phyloP scores from a whole-genome alignment of 2,888 invertebrate genomes.

The Lycocerus yunnanus region DNA sequence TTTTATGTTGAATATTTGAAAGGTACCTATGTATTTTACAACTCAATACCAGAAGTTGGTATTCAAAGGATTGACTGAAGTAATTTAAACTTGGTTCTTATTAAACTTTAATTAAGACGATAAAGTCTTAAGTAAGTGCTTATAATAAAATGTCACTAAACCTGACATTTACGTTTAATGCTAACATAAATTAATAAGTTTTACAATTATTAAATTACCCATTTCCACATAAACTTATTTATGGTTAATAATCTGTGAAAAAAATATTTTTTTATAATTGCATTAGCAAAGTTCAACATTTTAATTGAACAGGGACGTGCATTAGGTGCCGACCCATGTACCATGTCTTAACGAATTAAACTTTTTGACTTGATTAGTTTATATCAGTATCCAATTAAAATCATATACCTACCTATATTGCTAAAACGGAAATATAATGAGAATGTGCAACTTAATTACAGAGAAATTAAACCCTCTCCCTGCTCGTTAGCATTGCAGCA shows the following conservation, averaged over 20 bases:
- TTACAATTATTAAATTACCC: background rate
- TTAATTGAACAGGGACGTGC: background rate
- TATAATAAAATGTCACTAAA: slow-evolving; percentile 30
- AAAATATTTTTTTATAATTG: too few relatives aligned
- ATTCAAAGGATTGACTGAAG: slow-evolving; percentile 9
- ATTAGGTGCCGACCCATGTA: too few relatives aligned
- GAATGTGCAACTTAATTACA: slow-evolving; percentile 32
- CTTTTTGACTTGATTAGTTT: slow-evolving; percentile 22
- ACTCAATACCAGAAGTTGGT: background rate
- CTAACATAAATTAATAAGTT: background rate
- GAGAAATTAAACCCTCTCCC: slow-evolving; percentile 31
- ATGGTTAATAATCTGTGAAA: background rate
- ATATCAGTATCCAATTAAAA: slow-evolving; percentile 23
- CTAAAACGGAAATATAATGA: slow-evolving; percentile 27
- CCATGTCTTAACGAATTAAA: background rate
- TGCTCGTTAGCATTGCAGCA: slow-evolving; percentile 30
- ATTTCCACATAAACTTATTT: background rate
- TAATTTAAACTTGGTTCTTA: slow-evolving; percentile 11
- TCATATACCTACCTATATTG: slow-evolving; percentile 12
- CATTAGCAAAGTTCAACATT: background rate
- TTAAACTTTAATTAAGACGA: slow-evolving; percentile 24
- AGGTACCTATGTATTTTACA: background rate
- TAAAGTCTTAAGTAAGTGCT: slow-evolving; percentile 11
- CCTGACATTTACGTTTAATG: slow-evolving; percentile 15
- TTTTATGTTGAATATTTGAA: slow-evolving; percentile 6